Evolutionary conservation across 2,888 invertebrate species (phyloP), one percentile per base, ranked within the genome.

Genomic region (Hydrotaea cyrtoneurina): DNA sequence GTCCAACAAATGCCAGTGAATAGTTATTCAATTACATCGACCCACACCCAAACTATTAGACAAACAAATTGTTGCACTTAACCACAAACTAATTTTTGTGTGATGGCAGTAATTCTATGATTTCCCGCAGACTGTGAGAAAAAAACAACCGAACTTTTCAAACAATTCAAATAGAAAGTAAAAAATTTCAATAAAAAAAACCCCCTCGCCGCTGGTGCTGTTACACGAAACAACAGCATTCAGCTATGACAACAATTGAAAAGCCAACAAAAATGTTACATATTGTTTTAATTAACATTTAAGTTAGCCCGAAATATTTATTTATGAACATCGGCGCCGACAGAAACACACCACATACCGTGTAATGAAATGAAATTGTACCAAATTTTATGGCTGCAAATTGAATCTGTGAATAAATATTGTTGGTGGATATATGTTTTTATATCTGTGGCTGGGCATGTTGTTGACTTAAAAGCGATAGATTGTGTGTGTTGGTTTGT

Each of bases 221-320:
- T 31, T 31, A 31, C 31, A 31, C 31, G 7, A 31, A 2, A 31
- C 31, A 7, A 2, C 11, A 17, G 55, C 55, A 55, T 3, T n/a
- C 4, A 53, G 55, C 17, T 55, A 59, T 26, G 59, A 10, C 39
- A 39, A 39, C 26, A 26, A 23, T 59, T 4, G 23, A 15, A 21
- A 10, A 50, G 7, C n/a, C 50, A 50, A 50, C 50, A 50, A 50
- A 55, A 55, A 23, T 26, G 11, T 15, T 43, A 21, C 46, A 69
- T 46, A 69, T 69, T 69, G 46, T 69, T 69, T 69, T 46, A 69
- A 69, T 69, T 69, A 69, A 69, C 69, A 69, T 69, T 69, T 69
- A 43, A 46, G 69, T 46, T 69, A 1, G 15, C 23, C 46, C n/a
- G 15, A 69, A 69, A 69, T 69, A 43, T 43, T 66, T 66, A 39